A percentile compares a stretch with the other conserved stretches of the same genome.
Conservation (phyloP, 2,113 vertebrate species). For the Phylloscopus whistleri region DNA sequence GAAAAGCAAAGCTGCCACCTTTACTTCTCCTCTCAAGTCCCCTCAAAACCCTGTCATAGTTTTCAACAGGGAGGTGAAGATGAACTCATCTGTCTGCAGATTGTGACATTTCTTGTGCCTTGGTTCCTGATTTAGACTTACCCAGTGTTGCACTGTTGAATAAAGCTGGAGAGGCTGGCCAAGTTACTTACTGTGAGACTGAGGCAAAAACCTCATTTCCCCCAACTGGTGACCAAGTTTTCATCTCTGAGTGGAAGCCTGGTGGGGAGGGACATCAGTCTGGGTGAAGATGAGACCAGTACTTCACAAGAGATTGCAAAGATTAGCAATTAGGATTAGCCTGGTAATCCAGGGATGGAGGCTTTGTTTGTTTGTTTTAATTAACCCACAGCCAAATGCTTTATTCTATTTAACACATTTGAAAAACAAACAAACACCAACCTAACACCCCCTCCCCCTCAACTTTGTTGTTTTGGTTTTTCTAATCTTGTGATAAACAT, state of each 20-base stretch:
- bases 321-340: background rate
- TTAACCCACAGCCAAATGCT: background rate
- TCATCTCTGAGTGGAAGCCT: background rate
- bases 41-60: background rate
- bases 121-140: background rate
- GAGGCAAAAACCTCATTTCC: background rate
- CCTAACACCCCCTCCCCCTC: background rate
- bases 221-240: background rate
- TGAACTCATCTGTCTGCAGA: background rate
- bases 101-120: background rate
- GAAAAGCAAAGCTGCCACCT: background rate
- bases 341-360: background rate
- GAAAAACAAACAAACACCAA: background rate
- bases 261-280: background rate
- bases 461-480: background rate
- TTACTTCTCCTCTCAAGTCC: background rate
- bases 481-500: background rate
- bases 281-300: background rate
- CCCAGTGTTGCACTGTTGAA: background rate
- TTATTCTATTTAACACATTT: background rate
- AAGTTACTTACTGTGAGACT: background rate
- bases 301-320: background rate
- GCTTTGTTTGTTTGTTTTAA: background rate
- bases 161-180: background rate
- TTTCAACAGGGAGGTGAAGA: background rate